A percentile compares a stretch with the other conserved stretches of the same genome.
phyloP scores from a whole-genome alignment of 2,888 invertebrate species.

The Erebia aethiops region DNA sequence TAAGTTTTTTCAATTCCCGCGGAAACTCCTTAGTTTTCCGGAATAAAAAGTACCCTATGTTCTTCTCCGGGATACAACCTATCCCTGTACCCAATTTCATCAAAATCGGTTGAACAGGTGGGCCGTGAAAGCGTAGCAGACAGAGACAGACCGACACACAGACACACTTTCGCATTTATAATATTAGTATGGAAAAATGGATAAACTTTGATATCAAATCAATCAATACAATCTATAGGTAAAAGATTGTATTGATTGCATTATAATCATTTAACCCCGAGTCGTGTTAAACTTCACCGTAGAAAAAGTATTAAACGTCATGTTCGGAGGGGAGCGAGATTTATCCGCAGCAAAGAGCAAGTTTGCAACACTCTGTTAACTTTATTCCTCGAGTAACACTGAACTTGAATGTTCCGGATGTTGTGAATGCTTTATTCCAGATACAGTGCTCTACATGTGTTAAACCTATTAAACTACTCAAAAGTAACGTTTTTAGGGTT shows the following conservation, averaged over 20 bases:
- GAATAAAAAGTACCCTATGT: too few relatives aligned
- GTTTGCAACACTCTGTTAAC: conserved; percentile 36
- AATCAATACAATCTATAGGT: too few relatives aligned
- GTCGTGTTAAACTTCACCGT: not conserved
- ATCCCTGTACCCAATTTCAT: too few relatives aligned
- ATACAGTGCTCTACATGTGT: conserved; percentile 26
- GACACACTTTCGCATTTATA: not conserved
- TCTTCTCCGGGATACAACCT: too few relatives aligned
- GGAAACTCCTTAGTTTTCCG: too few relatives aligned
- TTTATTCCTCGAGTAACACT: conserved; percentile 38
- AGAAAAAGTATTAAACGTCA: conserved; percentile 31
- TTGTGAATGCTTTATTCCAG: conserved; percentile 36
- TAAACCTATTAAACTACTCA: conserved; percentile 9
- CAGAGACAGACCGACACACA: not conserved
- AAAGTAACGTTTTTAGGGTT: not conserved
- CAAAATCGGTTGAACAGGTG: too few relatives aligned
- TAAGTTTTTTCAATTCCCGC: too few relatives aligned
- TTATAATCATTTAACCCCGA: not conserved
- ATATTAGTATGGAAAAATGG: not conserved
- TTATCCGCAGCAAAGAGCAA: conserved; percentile 35
- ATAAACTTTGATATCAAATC: not conserved
- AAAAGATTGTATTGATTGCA: not conserved
- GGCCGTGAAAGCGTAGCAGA: too few relatives aligned
- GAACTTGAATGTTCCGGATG: conserved; percentile 39
- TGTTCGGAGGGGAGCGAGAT: conserved; percentile 27